These are phyloP conservation scores for Proisotoma minuta DNA, from an alignment of 2,888 invertebrate genomes.

Conservation along the genomic window DNA sequence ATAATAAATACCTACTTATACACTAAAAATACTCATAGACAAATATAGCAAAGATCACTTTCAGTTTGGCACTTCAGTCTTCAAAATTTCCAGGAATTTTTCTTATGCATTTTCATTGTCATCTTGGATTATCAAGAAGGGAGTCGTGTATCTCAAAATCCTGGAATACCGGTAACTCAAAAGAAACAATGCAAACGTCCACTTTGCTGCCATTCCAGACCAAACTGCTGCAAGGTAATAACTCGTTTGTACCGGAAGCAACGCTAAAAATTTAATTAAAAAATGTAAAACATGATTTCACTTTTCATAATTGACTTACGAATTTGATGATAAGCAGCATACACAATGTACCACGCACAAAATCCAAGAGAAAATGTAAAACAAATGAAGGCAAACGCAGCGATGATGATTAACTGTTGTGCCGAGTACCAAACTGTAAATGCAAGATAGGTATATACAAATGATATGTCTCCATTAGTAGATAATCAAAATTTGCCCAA, in stretches of 20 bases:
- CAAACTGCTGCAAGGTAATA: constrained; percentile 47
- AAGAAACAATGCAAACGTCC: constrained; percentile 41
- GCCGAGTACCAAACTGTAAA: constrained; percentile 39
- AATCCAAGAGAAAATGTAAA: constrained; percentile 42
- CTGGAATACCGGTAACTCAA: constrained; percentile 42
- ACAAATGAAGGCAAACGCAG: constrained; percentile 41
- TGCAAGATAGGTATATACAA: not conserved
- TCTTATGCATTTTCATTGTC: constrained; percentile 25
- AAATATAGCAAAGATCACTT: no score
- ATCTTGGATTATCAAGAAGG: constrained; percentile 46
- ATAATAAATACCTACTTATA: no score
- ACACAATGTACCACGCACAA: constrained; percentile 46
- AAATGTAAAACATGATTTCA: not conserved
- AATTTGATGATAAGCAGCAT: constrained; percentile 46
- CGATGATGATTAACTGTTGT: constrained; percentile 38
- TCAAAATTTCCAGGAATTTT: no score
- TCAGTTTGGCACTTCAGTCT: no score
- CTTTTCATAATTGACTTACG: constrained; percentile 39
- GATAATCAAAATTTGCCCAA: no score
- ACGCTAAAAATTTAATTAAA: constrained; percentile 32
- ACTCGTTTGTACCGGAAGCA: constrained; percentile 43
- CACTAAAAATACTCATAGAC: no score
- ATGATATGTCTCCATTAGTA: not conserved
- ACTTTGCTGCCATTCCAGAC: constrained; percentile 47
- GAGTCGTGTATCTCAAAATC: constrained; percentile 42